A percentile compares a stretch with the other conserved stretches of the same genome.
Conservation (phyloP, 2,113 vertebrate genomes). For the Nematolebias whitei region DNA sequence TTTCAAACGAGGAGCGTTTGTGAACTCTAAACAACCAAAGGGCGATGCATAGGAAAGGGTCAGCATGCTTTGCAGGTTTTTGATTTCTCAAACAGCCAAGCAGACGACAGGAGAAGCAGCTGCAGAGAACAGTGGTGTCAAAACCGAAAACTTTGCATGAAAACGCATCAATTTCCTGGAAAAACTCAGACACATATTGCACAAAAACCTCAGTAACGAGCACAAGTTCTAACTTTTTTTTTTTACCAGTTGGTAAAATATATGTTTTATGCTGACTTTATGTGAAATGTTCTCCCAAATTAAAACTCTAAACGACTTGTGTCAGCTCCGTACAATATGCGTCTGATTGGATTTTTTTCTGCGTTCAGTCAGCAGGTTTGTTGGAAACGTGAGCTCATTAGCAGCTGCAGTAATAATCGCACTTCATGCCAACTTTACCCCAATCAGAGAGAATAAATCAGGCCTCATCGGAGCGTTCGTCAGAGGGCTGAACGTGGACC, state of each 20-base stretch:
- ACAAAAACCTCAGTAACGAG: constrained; percentile 6
- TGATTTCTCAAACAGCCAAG: no score
- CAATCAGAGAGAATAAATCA: constrained; percentile 86
- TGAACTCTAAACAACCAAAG: neutral
- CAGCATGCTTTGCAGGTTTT: constrained; percentile 63
- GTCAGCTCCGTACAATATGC: constrained; percentile 41
- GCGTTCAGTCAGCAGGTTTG: constrained; percentile 28
- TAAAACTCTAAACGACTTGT: neutral
- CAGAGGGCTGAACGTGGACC: constrained; percentile 98
- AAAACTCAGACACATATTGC: constrained; percentile 62
- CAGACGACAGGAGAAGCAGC: constrained; percentile 34
- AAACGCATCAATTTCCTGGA: constrained; percentile 17
- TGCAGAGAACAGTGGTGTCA: constrained; percentile 18
- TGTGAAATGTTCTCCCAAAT: neutral
- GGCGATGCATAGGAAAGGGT: constrained; percentile 7
- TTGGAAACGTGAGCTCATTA: constrained; percentile 75
- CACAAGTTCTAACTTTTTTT: neutral
- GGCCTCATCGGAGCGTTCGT: constrained; percentile 96
- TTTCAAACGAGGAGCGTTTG: neutral
- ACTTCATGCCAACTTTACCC: constrained; percentile 89
- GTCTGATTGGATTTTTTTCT: constrained; percentile 49
- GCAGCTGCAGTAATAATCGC: constrained; percentile 49
- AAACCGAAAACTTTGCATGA: constrained; percentile 5
- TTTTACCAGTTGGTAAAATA: neutral
- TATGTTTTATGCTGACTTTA: constrained; percentile 1